Conservation (phyloP, 2,888 invertebrate genomes). For the Bombylius major region DNA sequence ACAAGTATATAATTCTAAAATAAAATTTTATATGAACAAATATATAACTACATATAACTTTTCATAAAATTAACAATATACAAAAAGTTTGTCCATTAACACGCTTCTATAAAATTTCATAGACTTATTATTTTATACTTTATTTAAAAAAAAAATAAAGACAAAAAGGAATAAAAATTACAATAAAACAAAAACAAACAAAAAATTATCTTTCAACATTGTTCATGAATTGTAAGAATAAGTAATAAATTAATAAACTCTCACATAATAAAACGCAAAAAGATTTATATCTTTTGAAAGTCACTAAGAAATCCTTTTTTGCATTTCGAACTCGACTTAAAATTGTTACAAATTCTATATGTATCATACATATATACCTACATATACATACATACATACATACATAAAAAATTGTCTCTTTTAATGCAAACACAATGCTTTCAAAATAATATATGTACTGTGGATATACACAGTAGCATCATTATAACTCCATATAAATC, state of each 20-base stretch:
- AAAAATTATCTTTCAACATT: background rate
- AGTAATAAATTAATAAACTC: constrained; percentile 9
- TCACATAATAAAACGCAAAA: constrained; percentile 3
- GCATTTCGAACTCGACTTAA: background rate
- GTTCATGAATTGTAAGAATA: background rate
- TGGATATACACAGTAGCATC: no score
- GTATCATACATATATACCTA: background rate
- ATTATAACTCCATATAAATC: no score
- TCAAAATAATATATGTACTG: no score
- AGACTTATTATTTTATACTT: background rate
- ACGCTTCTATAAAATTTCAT: background rate
- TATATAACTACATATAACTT: no score
- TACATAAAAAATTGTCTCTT: background rate
- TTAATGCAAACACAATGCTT: no score
- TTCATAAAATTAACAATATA: no score
- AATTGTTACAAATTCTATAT: background rate
- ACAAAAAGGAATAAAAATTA: no score
- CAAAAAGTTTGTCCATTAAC: background rate
- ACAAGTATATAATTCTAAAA: no score
- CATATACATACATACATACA: background rate
- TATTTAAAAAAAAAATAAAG: no score
- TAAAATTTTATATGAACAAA: no score
- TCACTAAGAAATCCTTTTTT: background rate
- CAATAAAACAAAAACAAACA: no score
- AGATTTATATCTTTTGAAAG: constrained; percentile 6